phyloP scores from a whole-genome alignment of 2,888 invertebrate genomes.

The Strigamia maritima region DNA sequence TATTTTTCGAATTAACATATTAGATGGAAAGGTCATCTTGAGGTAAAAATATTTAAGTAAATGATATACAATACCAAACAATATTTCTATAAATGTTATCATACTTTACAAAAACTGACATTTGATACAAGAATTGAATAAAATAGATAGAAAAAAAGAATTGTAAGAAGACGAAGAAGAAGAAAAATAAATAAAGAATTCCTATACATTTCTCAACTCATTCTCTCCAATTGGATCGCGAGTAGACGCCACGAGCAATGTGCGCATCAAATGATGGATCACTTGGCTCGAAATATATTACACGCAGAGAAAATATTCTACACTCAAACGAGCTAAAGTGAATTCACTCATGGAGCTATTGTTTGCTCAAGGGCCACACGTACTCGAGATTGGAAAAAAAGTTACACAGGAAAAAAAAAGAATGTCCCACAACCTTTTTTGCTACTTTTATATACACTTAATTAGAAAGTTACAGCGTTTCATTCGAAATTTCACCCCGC shows the following conservation, averaged over 20 bases:
- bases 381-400: slow-evolving; percentile 7
- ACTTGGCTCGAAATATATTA: slow-evolving; percentile 16
- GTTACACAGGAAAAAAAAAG: not conserved
- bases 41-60: too few relatives aligned
- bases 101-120: not conserved
- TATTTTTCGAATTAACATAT: too few relatives aligned
- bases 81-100: too few relatives aligned
- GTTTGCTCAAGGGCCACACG: not conserved
- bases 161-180: too few relatives aligned
- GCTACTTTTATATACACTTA: not conserved
- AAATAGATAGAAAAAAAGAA: not conserved
- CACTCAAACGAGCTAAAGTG: slow-evolving; percentile 3
- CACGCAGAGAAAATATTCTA: not conserved
- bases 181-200: not conserved
- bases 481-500: too few relatives aligned
- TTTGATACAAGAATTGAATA: not conserved
- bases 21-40: not conserved
- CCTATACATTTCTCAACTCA: slow-evolving; percentile 27
- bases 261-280: slow-evolving; percentile 24
- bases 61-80: too few relatives aligned
- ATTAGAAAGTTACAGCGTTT: too few relatives aligned
- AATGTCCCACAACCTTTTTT: not conserved
- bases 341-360: slow-evolving; percentile 2
- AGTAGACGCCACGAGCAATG: slow-evolving; percentile 10
- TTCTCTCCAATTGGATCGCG: slow-evolving; percentile 2